Conservation (phyloP, 2,888 invertebrate species). For the Rhingia campestris region DNA sequence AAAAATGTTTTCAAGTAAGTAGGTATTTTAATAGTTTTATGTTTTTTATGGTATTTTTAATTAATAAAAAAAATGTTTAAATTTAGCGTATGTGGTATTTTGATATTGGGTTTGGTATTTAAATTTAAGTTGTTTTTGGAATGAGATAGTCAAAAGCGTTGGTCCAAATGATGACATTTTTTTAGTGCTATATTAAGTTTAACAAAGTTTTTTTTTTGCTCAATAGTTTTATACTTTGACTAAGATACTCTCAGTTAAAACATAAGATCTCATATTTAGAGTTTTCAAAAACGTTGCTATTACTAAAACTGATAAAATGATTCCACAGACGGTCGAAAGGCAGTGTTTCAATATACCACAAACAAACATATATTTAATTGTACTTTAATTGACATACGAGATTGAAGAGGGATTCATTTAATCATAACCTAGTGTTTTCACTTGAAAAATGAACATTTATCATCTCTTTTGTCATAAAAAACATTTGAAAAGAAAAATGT, state of each 20-base stretch:
- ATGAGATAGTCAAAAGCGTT: constrained; percentile 62
- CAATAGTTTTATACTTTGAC: not conserved
- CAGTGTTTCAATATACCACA: too few relatives aligned
- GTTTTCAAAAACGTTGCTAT: not conserved
- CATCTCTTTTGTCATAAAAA: too few relatives aligned
- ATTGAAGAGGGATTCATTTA: too few relatives aligned
- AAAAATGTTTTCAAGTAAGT: constrained; percentile 59
- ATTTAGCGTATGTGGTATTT: constrained; percentile 5
- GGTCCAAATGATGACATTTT: constrained; percentile 55
- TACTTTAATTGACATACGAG: too few relatives aligned
- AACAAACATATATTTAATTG: too few relatives aligned
- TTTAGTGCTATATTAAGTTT: not conserved
- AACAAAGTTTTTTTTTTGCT: not conserved
- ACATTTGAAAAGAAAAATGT: too few relatives aligned
- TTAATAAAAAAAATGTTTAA: constrained; percentile 37
- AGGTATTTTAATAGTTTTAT: constrained; percentile 10
- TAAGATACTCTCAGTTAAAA: constrained; percentile 14
- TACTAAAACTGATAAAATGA: too few relatives aligned
- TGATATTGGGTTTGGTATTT: not conserved
- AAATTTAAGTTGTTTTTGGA: constrained; percentile 25
- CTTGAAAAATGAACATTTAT: too few relatives aligned
- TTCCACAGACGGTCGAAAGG: too few relatives aligned
- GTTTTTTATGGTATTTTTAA: constrained; percentile 9
- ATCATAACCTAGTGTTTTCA: too few relatives aligned
- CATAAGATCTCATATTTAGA: too few relatives aligned